phyloP scores from a whole-genome alignment of 2,888 invertebrate genomes.

The Digitonthophagus gazella region DNA sequence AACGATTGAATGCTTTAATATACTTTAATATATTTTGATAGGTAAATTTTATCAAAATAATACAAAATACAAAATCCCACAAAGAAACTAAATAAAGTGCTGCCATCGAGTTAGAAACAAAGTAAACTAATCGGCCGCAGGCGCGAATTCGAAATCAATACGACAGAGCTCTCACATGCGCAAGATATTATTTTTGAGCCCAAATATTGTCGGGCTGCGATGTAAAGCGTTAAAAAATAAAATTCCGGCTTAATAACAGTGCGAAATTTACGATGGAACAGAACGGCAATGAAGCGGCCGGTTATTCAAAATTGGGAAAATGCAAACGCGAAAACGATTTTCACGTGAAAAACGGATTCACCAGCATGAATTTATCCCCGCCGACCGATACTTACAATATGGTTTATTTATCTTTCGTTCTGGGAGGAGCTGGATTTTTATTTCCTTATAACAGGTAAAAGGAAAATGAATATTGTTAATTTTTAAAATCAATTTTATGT shows the following conservation, averaged over 20 bases:
- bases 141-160: constrained; percentile 38
- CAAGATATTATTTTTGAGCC: constrained; percentile 17
- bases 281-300: constrained; percentile 40
- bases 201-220: background rate
- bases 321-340: constrained; percentile 40
- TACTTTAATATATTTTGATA: too few species aligned
- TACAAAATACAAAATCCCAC: too few species aligned
- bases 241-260: background rate
- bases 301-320: constrained; percentile 47
- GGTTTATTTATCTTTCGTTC: constrained; percentile 71
- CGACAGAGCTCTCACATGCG: constrained; percentile 20
- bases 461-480: background rate
- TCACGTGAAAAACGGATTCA: constrained; percentile 51
- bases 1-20: too few species aligned
- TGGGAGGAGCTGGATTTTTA: constrained; percentile 87
- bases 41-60: too few species aligned
- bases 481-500: too few species aligned
- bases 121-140: constrained; percentile 26
- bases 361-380: constrained; percentile 59
- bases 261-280: constrained; percentile 37
- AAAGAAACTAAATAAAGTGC: constrained; percentile 17
- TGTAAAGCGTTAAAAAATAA: constrained; percentile 7
- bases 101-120: constrained; percentile 19
- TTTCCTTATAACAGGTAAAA: constrained; percentile 86
- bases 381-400: constrained; percentile 70